Conservation (phyloP, 2,888 invertebrate genomes). For the Dolichomitus sp. region DNA sequence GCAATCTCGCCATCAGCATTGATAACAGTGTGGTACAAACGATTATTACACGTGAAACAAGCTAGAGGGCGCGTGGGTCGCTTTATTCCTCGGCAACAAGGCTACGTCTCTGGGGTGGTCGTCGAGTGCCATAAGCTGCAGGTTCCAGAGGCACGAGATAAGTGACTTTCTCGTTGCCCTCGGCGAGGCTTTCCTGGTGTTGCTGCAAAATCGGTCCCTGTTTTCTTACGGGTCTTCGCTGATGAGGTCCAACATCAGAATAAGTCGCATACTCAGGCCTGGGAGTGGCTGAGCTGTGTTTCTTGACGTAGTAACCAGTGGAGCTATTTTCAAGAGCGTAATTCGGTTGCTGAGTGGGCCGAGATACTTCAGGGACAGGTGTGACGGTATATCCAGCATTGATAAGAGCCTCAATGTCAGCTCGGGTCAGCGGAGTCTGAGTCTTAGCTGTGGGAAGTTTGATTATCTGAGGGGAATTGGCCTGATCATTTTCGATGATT, state of each 20-base stretch:
- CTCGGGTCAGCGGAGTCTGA: constrained; percentile 78
- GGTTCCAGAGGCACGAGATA: constrained; percentile 81
- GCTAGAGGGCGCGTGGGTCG: constrained; percentile 30
- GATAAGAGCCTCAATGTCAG: constrained; percentile 81
- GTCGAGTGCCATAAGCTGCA: constrained; percentile 77
- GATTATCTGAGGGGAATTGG: constrained; percentile 74
- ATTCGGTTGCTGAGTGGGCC: constrained; percentile 74
- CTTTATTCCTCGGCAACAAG: constrained; percentile 66
- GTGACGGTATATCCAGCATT: constrained; percentile 84
- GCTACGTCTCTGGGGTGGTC: constrained; percentile 67
- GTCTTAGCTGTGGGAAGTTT: constrained; percentile 77
- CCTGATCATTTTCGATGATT: constrained; percentile 79
- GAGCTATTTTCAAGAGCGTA: constrained; percentile 76
- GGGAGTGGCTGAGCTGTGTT: constrained; percentile 74
- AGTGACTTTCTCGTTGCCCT: constrained; percentile 79
- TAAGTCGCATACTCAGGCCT: constrained; percentile 81
- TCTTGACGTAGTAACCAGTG: constrained; percentile 79
- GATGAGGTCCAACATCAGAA: constrained; percentile 77
- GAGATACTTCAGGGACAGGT: constrained; percentile 78
- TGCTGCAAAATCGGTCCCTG: constrained; percentile 76
- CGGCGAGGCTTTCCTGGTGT: constrained; percentile 72
- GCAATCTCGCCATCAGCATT: constrained; percentile 19
- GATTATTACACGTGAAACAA: constrained; percentile 59
- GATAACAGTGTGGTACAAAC: constrained; percentile 28
- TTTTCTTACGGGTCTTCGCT: constrained; percentile 78